Evolutionary conservation across 1,140 invertebrate genomes (phyloP).

Genomic region (Sycobia sp.): DNA sequence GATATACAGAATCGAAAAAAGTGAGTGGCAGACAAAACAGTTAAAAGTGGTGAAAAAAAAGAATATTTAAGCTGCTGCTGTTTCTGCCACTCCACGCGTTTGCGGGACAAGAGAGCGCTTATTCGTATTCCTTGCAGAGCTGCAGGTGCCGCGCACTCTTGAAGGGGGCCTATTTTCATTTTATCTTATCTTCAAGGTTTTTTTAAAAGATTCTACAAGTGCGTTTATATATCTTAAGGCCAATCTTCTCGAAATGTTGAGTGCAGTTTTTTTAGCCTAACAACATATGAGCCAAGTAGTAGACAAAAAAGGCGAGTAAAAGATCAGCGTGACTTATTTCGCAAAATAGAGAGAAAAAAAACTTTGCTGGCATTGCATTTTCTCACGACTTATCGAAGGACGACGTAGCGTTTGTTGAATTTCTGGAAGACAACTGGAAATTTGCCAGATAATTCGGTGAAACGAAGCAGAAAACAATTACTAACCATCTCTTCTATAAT

Average conservation of each 20-base stretch:
- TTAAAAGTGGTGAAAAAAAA: constrained; percentile 3
- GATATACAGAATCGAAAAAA: too few relatives aligned
- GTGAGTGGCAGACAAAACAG: neutral
- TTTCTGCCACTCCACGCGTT: constrained; percentile 1
- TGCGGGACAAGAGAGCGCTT: neutral
- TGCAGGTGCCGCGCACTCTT: neutral
- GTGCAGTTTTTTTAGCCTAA: neutral
- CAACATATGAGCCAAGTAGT: neutral
- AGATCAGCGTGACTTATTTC: neutral
- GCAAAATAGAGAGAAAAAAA: neutral
- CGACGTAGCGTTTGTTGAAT: neutral
- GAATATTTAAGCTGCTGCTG: too few relatives aligned
- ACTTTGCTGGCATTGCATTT: neutral
- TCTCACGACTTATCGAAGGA: constrained; percentile 9
- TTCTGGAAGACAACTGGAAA: constrained; percentile 5
- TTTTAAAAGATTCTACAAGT: constrained; percentile 3
- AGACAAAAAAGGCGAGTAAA: neutral
- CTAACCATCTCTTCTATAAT: too few relatives aligned
- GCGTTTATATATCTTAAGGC: neutral
- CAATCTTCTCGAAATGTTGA: neutral
- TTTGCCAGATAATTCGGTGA: constrained; percentile 6
- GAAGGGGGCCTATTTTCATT: constrained; percentile 2
- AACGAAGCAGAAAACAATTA: constrained; percentile 18
- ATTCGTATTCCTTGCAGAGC: constrained; percentile 4
- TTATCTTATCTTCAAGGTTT: neutral